A percentile compares a stretch with the other conserved stretches of the same genome.
phyloP scores from a whole-genome alignment of 2,113 vertebrate species.

The Passer montanus region DNA sequence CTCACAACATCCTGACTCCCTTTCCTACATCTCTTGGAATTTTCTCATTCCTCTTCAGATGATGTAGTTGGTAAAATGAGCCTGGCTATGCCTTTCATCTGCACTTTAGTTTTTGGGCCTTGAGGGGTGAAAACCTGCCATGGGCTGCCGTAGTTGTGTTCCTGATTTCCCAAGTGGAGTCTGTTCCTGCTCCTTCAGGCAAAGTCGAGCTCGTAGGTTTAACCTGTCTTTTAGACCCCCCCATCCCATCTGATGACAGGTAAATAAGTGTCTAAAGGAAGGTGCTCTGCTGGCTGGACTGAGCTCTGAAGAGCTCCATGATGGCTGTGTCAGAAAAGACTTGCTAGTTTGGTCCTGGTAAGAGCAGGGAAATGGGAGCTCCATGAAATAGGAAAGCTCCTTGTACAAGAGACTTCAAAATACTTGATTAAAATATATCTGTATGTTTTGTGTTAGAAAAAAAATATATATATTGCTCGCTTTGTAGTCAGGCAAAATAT shows the following conservation, averaged over 20 bases:
- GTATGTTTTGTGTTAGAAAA: background rate
- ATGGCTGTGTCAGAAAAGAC: background rate
- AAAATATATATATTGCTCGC: background rate
- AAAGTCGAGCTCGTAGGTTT: background rate
- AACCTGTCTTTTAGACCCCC: background rate
- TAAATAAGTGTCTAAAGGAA: background rate
- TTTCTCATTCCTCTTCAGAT: background rate
- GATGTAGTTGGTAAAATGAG: background rate
- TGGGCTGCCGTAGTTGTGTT: background rate
- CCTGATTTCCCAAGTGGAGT: background rate
- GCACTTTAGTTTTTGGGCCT: background rate
- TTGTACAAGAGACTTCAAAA: background rate
- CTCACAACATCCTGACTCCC: background rate
- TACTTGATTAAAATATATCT: background rate
- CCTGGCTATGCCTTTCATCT: background rate
- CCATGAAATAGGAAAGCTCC: background rate
- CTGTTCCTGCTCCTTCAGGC: background rate
- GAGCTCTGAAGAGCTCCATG: fast-evolving
- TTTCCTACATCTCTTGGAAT: background rate
- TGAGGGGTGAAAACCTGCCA: background rate
- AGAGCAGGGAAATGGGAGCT: background rate
- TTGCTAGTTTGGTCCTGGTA: background rate
- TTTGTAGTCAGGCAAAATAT: background rate
- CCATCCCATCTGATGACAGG: background rate
- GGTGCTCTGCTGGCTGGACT: background rate